A percentile compares a stretch with the other conserved stretches of the same genome.
phyloP scores from a whole-genome alignment of 2,113 vertebrate species.

The Ciconia maguari region DNA sequence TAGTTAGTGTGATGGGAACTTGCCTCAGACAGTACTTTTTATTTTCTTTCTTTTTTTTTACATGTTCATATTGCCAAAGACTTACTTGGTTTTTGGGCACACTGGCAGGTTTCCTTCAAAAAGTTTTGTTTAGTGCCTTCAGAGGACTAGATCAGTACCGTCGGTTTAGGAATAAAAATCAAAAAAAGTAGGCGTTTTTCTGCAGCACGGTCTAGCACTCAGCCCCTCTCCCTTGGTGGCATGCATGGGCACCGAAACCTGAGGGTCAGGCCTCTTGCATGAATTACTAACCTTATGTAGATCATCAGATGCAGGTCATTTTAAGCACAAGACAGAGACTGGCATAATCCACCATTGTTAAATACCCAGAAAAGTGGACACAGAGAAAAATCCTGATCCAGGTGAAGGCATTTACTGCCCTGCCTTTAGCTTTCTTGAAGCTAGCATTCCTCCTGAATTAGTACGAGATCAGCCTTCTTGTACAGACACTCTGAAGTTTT shows the following conservation, averaged over 20 bases:
- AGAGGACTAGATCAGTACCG: background rate
- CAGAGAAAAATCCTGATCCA: background rate
- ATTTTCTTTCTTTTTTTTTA: too few species aligned
- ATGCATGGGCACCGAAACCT: rapidly evolving
- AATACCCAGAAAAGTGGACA: background rate
- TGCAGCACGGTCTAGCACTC: background rate
- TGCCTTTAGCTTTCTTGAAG: background rate
- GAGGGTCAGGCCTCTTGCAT: background rate
- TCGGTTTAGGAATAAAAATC: background rate
- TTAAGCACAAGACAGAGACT: background rate
- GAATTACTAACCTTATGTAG: background rate
- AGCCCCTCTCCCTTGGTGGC: background rate
- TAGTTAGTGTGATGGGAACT: background rate
- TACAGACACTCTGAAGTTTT: background rate
- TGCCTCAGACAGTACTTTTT: background rate
- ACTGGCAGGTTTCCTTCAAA: background rate
- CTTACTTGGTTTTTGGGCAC: background rate
- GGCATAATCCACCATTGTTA: background rate
- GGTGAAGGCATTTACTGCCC: background rate
- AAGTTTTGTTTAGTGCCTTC: background rate
- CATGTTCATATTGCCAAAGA: background rate
- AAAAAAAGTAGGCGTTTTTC: background rate
- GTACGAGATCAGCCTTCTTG: background rate
- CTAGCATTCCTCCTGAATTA: background rate
- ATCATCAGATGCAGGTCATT: background rate